Base-by-base conservation (phyloP, 2,113 vertebrate genomes). In the Dendropsophus ebraccatus region DNA sequence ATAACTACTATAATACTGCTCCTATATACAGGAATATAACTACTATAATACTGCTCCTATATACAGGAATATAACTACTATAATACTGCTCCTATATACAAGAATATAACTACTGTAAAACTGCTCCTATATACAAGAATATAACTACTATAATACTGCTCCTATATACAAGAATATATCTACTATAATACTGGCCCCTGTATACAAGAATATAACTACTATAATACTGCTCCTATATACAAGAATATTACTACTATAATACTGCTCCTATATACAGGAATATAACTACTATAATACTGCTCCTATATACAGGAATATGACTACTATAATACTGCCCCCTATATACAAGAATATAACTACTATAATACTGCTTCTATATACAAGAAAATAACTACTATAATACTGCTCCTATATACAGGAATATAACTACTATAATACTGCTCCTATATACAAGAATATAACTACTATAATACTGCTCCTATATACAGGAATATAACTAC, bases 271-370 rank as follows among this genome's bases (percentile, higher is more conserved):
- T 67, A 12, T 67, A 28, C 62, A 67, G 32, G 62, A 67, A 67
- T 67, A 67, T 67, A 67, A 67, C 62, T 67, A 30, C 62, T 67
- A 67, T 16, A 30, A 67, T 67, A 32, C 62, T 67, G 58, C n/a
- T 6, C 62, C 62, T 32, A 67, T 67, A 12, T 67, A 67, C 62
- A 67, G 32, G 25, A 30, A 67, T 67, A 67, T 67, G 32, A 32
- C 62, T 67, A 67, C 62, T 67, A 67, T 67, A 67, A 67, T 67
- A 25, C 62, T 30, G 13, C 28, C 2, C n/a, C 58, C 58, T 62
- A 62, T 62, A 8, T 62, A 62, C 58, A 62, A 62, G 58, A 62
- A 28, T 62, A 62, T 62, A 25, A 62, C 58, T 25, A 62, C 58
- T 62, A 62, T 62, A 62, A 62, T 56, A 56, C 21, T 56, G 54